Evolutionary conservation across 92 coral and sea anemone genomes (phyloP).

Genomic region (Diadumene lineata): DNA sequence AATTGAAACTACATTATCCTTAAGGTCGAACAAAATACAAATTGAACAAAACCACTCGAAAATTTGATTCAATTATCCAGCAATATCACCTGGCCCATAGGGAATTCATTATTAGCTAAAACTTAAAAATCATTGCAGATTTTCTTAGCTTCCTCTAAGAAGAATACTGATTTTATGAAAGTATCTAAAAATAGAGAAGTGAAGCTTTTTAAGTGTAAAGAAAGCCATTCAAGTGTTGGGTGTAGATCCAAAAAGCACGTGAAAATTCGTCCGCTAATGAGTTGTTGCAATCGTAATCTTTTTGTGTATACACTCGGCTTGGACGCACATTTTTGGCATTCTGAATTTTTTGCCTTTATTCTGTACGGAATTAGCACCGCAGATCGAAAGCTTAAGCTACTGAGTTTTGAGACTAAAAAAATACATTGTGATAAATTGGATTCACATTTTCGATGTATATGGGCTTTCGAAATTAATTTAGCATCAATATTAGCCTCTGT

Average conservation of each 20-base stretch:
- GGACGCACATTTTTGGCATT: slow-evolving; percentile 4
- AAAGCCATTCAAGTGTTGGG: slow-evolving; percentile 19
- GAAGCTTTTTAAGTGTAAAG: not conserved
- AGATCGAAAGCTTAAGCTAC: slow-evolving; percentile 13
- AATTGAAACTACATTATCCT: no score
- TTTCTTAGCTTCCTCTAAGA: not conserved
- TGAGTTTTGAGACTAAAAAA: not conserved
- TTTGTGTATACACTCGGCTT: slow-evolving; percentile 5
- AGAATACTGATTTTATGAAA: not conserved
- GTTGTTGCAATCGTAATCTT: not conserved
- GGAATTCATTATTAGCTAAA: not conserved
- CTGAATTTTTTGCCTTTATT: slow-evolving; percentile 4
- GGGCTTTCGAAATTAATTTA: no score
- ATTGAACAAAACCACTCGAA: not conserved
- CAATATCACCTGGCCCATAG: not conserved
- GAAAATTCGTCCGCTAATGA: not conserved
- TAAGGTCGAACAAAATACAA: no score
- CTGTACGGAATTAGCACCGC: slow-evolving; percentile 5
- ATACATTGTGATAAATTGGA: not conserved
- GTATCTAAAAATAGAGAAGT: not conserved
- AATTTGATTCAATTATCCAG: not conserved
- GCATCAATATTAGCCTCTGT: no score
- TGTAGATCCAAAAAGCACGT: slow-evolving; percentile 9
- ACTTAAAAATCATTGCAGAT: not conserved
- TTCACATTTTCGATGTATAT: not conserved